Evolutionary conservation across 2,797 vertebrate species (phyloP).

Genomic region (Tapirus indicus): DNA sequence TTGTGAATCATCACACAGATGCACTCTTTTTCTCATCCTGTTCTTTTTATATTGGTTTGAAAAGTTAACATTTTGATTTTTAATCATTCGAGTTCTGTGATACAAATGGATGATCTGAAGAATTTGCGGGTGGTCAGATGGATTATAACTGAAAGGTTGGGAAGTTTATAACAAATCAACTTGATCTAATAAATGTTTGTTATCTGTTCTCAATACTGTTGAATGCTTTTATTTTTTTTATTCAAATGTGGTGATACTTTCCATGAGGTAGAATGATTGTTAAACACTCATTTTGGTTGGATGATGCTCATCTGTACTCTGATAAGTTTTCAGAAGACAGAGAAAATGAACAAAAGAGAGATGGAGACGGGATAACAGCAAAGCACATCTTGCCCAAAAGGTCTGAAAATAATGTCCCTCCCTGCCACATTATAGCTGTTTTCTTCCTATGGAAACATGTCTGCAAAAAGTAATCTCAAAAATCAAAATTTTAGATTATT

Average conservation of each 20-base stretch:
- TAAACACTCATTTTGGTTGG: neutral
- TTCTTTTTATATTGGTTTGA: slow-evolving; percentile 38
- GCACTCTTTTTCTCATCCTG: slow-evolving; percentile 47
- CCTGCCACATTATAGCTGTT: neutral
- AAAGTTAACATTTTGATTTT: slow-evolving; percentile 72
- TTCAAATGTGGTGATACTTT: slow-evolving; percentile 72
- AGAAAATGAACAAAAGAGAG: slow-evolving; percentile 56
- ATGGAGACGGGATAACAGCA: rapidly evolving
- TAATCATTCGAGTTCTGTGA: slow-evolving; percentile 47
- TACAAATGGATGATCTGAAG: slow-evolving; percentile 45
- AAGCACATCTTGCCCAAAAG: neutral
- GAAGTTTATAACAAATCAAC: slow-evolving; percentile 67
- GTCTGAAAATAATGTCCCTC: neutral
- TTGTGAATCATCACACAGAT: slow-evolving; percentile 58
- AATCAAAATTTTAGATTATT: neutral
- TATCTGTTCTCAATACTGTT: slow-evolving; percentile 61
- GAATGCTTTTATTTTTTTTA: slow-evolving; percentile 72
- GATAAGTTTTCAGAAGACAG: slow-evolving; percentile 61
- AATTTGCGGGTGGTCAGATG: slow-evolving; percentile 70
- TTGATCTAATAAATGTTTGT: slow-evolving; percentile 79
- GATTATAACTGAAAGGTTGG: slow-evolving; percentile 72
- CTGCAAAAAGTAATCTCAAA: slow-evolving; percentile 3
- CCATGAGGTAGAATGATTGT: slow-evolving; percentile 56
- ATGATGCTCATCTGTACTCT: slow-evolving; percentile 42
- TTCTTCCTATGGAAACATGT: neutral